Conservation (phyloP, 2,797 vertebrate genomes). For the Sylvia borin region DNA sequence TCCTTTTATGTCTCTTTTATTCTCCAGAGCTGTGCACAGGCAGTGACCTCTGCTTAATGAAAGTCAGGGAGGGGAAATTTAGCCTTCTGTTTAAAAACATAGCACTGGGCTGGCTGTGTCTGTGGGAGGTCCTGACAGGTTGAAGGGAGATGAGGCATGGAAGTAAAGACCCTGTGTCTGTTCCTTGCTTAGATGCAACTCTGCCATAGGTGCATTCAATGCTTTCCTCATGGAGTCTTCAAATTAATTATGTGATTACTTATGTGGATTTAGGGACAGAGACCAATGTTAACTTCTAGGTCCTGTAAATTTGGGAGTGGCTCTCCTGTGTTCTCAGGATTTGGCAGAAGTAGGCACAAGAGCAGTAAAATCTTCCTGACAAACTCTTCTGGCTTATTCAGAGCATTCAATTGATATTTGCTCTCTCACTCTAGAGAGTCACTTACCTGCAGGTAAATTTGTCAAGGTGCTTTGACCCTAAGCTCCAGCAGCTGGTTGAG, state of each 20-base stretch:
- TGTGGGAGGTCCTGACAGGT: background rate
- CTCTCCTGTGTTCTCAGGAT: background rate
- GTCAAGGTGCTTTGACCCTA: background rate
- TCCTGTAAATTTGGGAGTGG: background rate
- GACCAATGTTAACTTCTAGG: background rate
- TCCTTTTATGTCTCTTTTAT: slow-evolving; percentile 9
- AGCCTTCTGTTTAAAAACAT: background rate
- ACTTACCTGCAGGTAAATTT: background rate
- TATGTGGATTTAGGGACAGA: background rate
- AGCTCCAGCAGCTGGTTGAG: background rate
- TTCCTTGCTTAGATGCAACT: background rate
- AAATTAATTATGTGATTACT: background rate
- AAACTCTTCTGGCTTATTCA: background rate
- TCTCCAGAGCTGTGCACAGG: background rate
- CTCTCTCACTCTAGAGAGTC: background rate
- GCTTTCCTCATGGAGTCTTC: background rate
- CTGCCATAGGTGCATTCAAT: background rate
- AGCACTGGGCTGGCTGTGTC: background rate
- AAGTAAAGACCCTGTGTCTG: background rate
- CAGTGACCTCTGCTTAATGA: background rate
- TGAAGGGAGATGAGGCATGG: background rate
- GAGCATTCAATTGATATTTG: background rate
- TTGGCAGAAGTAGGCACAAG: background rate
- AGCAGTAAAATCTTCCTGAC: background rate
- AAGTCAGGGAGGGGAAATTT: slow-evolving; percentile 13